Conservation (phyloP, 2,888 invertebrate species). For the Drosophila maculinotata region DNA sequence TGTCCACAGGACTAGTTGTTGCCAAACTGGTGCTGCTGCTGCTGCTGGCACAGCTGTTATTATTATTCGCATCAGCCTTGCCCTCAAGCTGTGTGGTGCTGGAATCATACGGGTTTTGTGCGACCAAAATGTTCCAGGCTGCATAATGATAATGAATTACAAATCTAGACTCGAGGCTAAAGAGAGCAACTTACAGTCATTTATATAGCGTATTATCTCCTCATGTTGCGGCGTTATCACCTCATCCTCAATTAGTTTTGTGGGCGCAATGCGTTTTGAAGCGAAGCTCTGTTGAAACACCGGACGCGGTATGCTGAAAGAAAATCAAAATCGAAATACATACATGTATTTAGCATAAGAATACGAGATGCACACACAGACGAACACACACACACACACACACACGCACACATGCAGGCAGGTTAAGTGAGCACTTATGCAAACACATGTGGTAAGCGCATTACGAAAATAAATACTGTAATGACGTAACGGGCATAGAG, state of each 20-base stretch:
- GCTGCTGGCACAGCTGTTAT: slow-evolving; percentile 74
- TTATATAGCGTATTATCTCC: slow-evolving; percentile 93
- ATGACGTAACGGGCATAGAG: slow-evolving; percentile 62
- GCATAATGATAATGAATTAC: slow-evolving; percentile 11
- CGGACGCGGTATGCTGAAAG: slow-evolving; percentile 91
- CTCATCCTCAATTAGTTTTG: slow-evolving; percentile 85
- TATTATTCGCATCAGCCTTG: slow-evolving; percentile 78
- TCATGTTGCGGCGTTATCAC: slow-evolving; percentile 92
- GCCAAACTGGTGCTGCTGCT: slow-evolving; percentile 2
- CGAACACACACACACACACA: background rate
- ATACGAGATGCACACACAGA: slow-evolving; percentile 2
- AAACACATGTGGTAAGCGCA: slow-evolving; percentile 61
- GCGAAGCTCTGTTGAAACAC: slow-evolving; percentile 88
- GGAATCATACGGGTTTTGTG: slow-evolving; percentile 84
- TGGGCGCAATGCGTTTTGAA: slow-evolving; percentile 85
- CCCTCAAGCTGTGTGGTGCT: slow-evolving; percentile 49
- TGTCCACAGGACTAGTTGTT: slow-evolving; percentile 84
- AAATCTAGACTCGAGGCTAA: background rate
- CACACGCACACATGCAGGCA: background rate
- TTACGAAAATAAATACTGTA: slow-evolving; percentile 58
- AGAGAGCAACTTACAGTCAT: slow-evolving; percentile 89
- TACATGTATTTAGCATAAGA: slow-evolving; percentile 33
- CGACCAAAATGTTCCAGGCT: slow-evolving; percentile 85
- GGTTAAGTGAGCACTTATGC: slow-evolving; percentile 44
- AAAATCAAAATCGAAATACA: slow-evolving; percentile 77